Conservation (phyloP, 2,888 invertebrate species). For the Leptinotarsa peninsularis region DNA sequence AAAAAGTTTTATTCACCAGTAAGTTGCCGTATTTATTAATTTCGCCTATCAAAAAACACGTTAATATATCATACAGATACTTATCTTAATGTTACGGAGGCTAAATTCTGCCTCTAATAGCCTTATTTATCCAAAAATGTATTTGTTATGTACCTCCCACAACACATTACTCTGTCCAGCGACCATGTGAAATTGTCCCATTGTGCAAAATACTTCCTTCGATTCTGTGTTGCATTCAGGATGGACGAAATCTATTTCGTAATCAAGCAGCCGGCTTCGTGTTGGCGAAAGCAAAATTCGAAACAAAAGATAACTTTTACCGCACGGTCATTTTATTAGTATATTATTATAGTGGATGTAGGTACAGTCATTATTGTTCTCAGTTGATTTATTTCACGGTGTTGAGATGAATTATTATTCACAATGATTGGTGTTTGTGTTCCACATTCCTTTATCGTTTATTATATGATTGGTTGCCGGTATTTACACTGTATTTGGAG, state of each 20-base stretch:
- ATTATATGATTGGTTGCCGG: not conserved
- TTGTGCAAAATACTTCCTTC: no score
- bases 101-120: no score
- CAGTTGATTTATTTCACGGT: slow-evolving; percentile 14
- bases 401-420: slow-evolving; percentile 6
- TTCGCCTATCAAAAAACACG: no score
- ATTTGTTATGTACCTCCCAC: no score
- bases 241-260: not conserved
- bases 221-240: not conserved
- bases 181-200: no score
- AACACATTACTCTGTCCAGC: no score
- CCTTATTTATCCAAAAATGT: no score
- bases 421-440: slow-evolving; percentile 7
- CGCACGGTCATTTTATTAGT: slow-evolving; percentile 3
- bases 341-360: slow-evolving; percentile 12
- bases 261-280: not conserved
- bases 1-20: no score
- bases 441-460: slow-evolving; percentile 9
- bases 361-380: slow-evolving; percentile 18
- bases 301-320: slow-evolving; percentile 9
- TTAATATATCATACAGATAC: no score
- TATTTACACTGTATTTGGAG: slow-evolving; percentile 13
- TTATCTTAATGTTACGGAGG: no score
- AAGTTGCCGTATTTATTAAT: no score
- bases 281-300: slow-evolving; percentile 11